Percentiles rank a stretch among this genome's conserved stretches.
phyloP scores from a whole-genome alignment of 2,888 invertebrate genomes.

The Eupithecia vulgata region DNA sequence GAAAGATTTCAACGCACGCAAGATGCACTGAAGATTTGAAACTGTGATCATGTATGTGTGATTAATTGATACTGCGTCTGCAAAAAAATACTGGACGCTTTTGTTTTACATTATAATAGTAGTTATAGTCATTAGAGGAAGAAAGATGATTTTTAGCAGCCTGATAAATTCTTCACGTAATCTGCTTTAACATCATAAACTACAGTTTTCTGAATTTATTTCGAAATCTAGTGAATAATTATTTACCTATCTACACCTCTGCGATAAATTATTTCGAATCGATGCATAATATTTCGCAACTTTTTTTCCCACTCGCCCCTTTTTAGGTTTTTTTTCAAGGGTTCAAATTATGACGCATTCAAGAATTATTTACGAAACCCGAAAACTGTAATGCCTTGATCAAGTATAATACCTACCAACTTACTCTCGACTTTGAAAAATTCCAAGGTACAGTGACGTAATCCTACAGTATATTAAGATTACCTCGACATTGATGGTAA shows the following conservation, averaged over 20 bases:
- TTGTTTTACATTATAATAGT: background rate
- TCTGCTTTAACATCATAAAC: background rate
- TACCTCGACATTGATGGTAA: constrained; percentile 12
- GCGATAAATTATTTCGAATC: background rate
- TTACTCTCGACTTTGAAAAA: background rate
- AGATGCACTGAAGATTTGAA: constrained; percentile 41
- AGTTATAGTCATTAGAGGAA: background rate
- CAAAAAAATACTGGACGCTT: constrained; percentile 7
- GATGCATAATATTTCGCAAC: background rate
- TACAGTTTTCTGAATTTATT: background rate
- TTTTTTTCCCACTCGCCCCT: background rate
- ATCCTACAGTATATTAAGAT: background rate
- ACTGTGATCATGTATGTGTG: constrained; percentile 34
- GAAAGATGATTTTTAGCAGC: background rate
- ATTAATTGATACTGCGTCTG: constrained; percentile 22
- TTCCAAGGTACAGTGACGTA: background rate
- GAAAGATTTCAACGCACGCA: constrained; percentile 51
- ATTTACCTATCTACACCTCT: too few relatives aligned
- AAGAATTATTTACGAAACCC: background rate
- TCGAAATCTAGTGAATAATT: background rate
- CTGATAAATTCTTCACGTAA: background rate
- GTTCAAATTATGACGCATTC: background rate
- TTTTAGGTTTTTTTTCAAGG: background rate
- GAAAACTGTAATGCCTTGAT: background rate
- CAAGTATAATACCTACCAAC: background rate